Evolutionary conservation across 2,888 invertebrate genomes (phyloP).

Genomic region (Diarsia dahlii): DNA sequence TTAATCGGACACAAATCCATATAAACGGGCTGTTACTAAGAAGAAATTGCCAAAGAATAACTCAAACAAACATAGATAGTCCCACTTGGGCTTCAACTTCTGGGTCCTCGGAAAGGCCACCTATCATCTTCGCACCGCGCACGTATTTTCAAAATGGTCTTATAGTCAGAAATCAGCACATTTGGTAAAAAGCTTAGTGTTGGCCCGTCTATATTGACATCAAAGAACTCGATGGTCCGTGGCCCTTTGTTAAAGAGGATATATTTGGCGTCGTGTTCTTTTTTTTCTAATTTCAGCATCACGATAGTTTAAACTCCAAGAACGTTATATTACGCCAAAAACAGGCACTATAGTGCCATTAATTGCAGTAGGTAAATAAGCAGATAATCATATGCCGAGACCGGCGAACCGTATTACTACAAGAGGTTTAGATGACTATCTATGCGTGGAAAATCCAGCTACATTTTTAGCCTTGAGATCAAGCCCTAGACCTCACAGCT

Average conservation of each 20-base stretch:
- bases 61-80: neutral
- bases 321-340: neutral
- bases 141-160: neutral
- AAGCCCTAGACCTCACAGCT: constrained; percentile 6
- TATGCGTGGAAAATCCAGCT: neutral
- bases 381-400: neutral
- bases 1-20: too few species aligned
- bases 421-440: neutral
- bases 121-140: neutral
- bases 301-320: neutral
- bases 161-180: too few species aligned
- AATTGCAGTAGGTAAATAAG: neutral
- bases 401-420: neutral
- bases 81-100: too few species aligned
- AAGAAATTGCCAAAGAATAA: neutral
- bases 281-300: neutral
- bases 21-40: too few species aligned
- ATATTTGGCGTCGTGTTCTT: neutral
- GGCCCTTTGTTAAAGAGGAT: neutral
- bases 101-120: too few species aligned
- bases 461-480: neutral
- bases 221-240: neutral
- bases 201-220: neutral
- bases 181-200: neutral
- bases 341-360: neutral